Conservation (phyloP, 2,113 vertebrate genomes). For the Daboia siamensis region DNA sequence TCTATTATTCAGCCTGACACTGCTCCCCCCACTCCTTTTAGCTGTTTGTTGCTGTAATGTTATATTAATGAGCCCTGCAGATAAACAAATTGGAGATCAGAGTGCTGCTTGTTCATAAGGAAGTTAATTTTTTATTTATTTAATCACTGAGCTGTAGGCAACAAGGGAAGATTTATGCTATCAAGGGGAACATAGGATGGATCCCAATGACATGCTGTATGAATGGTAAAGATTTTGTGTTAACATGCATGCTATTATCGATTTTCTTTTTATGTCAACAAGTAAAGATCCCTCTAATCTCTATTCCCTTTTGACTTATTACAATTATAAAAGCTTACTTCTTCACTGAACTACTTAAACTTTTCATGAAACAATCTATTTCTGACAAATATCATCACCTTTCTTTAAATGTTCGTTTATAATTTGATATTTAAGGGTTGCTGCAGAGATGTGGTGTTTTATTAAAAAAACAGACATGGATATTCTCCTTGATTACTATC, state of each 20-base stretch:
- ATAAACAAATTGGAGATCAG: slow-evolving; percentile 73
- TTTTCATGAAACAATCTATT: not conserved
- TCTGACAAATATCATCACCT: not conserved
- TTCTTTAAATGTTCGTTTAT: not conserved
- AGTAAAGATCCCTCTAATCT: slow-evolving; percentile 9
- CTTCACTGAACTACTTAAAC: not conserved
- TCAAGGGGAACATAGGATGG: slow-evolving; percentile 22
- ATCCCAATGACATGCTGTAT: not conserved
- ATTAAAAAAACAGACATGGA: not conserved
- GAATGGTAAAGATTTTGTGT: not conserved
- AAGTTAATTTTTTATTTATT: slow-evolving; percentile 66
- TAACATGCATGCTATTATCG: slow-evolving; percentile 1
- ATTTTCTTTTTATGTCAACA: slow-evolving; percentile 23
- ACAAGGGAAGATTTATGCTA: slow-evolving; percentile 35
- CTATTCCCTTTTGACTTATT: not conserved
- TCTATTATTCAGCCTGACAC: slow-evolving; percentile 79
- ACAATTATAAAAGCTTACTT: not conserved
- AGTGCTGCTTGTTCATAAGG: slow-evolving; percentile 61
- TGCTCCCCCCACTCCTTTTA: slow-evolving; percentile 55
- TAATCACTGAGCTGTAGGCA: slow-evolving; percentile 53
- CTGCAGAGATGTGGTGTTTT: not conserved
- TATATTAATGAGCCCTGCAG: slow-evolving; percentile 79
- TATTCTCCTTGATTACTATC: not conserved
- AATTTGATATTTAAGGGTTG: not conserved
- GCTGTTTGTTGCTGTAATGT: slow-evolving; percentile 79